phyloP scores from a whole-genome alignment of 2,888 invertebrate species.

The Dione juno region DNA sequence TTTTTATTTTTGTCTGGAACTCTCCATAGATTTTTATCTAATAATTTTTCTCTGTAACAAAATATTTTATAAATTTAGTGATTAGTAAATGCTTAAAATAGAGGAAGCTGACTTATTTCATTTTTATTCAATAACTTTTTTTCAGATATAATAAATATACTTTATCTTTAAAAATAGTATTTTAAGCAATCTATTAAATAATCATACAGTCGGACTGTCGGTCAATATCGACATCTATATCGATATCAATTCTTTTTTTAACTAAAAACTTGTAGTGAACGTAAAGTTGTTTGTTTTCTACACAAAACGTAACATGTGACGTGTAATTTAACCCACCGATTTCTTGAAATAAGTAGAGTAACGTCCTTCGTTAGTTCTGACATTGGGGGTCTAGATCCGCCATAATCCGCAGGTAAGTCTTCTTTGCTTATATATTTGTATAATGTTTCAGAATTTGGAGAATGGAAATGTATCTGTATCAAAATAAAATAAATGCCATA shows the following conservation, averaged over 20 bases:
- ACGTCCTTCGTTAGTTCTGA: slow-evolving; percentile 75
- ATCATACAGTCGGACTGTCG: too few species aligned
- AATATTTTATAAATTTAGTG: background rate
- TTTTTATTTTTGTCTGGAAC: slow-evolving; percentile 47
- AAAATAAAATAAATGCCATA: background rate
- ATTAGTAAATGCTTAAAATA: background rate
- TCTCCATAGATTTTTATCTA: slow-evolving; percentile 50
- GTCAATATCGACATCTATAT: too few species aligned
- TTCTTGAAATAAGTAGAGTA: slow-evolving; percentile 62
- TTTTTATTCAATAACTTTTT: too few species aligned
- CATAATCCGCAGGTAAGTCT: slow-evolving; percentile 86
- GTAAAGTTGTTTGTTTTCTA: background rate
- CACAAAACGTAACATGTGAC: background rate
- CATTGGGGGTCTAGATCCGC: slow-evolving; percentile 82
- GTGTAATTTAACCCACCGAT: slow-evolving; percentile 47
- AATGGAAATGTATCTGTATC: slow-evolving; percentile 85
- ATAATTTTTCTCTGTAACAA: slow-evolving; percentile 48
- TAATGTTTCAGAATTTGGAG: slow-evolving; percentile 84
- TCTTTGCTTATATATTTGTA: slow-evolving; percentile 83
- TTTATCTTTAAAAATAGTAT: too few species aligned
- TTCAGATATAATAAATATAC: too few species aligned
- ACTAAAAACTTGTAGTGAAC: too few species aligned
- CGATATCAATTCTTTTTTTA: too few species aligned
- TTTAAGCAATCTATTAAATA: too few species aligned
- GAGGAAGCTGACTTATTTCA: too few species aligned